These are phyloP conservation scores for Sphaerodactylus townsendi DNA, from an alignment of 2,113 vertebrate genomes.

Conservation along the genomic window DNA sequence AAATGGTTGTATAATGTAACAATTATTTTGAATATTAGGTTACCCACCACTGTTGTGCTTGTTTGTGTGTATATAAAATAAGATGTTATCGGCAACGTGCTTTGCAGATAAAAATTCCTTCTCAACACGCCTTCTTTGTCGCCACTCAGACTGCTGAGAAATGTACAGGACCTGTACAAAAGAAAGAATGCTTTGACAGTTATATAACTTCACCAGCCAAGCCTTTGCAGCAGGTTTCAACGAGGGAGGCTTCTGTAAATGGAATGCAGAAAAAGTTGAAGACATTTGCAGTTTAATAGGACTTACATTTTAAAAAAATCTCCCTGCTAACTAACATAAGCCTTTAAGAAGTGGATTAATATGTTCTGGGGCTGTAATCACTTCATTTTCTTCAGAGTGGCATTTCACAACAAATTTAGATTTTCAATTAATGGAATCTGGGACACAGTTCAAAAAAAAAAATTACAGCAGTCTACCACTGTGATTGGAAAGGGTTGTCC, in stretches of 20 bases:
- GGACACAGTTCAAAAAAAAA: constrained; percentile 31
- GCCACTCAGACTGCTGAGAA: fast-evolving
- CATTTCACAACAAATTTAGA: constrained; percentile 47
- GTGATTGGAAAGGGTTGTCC: constrained; percentile 19
- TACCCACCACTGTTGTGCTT: not conserved
- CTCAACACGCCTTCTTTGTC: not conserved
- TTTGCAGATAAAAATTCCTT: not conserved
- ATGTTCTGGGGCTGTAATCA: constrained; percentile 32
- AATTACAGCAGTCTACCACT: constrained; percentile 21
- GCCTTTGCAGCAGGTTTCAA: not conserved
- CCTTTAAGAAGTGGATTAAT: constrained; percentile 29
- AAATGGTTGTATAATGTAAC: too few relatives aligned
- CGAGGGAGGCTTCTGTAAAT: not conserved
- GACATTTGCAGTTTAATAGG: not conserved
- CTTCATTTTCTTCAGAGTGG: constrained; percentile 36
- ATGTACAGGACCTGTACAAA: not conserved
- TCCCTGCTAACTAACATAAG: constrained; percentile 22
- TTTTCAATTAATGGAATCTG: constrained; percentile 56
- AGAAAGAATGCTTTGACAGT: not conserved
- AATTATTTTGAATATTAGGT: not conserved
- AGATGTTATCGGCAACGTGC: not conserved
- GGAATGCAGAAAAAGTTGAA: not conserved
- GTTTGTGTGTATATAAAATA: not conserved
- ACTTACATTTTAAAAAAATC: not conserved
- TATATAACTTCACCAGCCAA: not conserved